Evolutionary conservation across 2,113 vertebrate species (phyloP).

Genomic region (Platichthys stellatus): DNA sequence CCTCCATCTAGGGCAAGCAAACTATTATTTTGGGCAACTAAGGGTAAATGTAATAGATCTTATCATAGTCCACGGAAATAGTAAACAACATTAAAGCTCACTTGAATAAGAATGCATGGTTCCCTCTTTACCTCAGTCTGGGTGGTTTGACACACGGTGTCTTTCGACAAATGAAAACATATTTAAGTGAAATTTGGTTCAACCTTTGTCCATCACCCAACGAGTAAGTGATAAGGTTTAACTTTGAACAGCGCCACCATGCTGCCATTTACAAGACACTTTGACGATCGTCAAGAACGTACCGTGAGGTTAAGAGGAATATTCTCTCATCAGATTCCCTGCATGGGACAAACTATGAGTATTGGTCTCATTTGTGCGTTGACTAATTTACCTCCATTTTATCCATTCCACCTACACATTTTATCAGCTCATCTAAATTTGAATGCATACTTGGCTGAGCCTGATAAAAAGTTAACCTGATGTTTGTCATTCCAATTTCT

Average conservation of each 20-base stretch:
- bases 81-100: slow-evolving; percentile 10
- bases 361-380: neutral
- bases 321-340: neutral
- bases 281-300: neutral
- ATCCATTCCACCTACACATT: neutral
- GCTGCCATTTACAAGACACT: neutral
- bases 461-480: neutral
- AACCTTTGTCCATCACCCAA: neutral
- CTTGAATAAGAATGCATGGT: slow-evolving; percentile 3
- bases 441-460: neutral
- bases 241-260: neutral
- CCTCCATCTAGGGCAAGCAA: slow-evolving; percentile 33
- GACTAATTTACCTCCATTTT: neutral
- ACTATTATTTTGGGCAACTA: slow-evolving; percentile 26
- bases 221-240: neutral
- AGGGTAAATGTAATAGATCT: neutral
- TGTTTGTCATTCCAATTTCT: neutral
- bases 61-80: neutral
- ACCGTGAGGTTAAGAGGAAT: too few species aligned
- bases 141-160: neutral
- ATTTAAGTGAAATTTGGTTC: slow-evolving; percentile 2
- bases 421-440: neutral
- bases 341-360: neutral
- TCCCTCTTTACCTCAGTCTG: neutral
- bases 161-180: neutral